A percentile compares a stretch with the other conserved stretches of the same genome.
Evolutionary conservation across 1,140 invertebrate species (phyloP).

Genomic region (Linepithema humile): DNA sequence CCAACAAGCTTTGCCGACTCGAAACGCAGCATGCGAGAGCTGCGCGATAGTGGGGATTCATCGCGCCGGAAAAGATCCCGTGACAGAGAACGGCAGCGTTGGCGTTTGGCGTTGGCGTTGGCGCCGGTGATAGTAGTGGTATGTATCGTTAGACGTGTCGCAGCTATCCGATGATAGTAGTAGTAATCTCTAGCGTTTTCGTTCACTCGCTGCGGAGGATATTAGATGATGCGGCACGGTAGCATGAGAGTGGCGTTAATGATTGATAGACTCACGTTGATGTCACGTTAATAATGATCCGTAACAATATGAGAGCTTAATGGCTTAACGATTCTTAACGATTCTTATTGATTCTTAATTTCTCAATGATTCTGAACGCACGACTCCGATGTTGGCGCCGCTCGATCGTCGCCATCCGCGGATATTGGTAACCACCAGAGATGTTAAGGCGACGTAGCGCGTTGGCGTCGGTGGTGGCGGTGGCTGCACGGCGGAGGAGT

Average conservation of each 20-base stretch:
- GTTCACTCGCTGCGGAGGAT: neutral
- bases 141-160: constrained; percentile 13
- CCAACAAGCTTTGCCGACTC: constrained; percentile 49
- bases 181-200: neutral
- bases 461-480: constrained; percentile 60
- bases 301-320: neutral
- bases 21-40: constrained; percentile 27
- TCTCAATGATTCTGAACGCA: constrained; percentile 27
- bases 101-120: constrained; percentile 30
- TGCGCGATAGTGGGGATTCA: constrained; percentile 20
- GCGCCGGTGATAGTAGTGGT: constrained; percentile 32
- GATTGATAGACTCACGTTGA: neutral
- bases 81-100: constrained; percentile 37
- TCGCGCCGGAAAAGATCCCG: constrained; percentile 45
- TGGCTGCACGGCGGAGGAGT: constrained; percentile 30
- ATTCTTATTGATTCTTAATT: constrained; percentile 30
- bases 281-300: neutral
- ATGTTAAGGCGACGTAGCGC: constrained; percentile 36
- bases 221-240: neutral
- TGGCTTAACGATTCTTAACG: constrained; percentile 22
- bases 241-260: neutral
- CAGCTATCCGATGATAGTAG: constrained; percentile 35
- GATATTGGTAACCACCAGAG: constrained; percentile 49
- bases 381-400: constrained; percentile 39
- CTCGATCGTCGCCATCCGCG: constrained; percentile 14